A percentile compares a stretch with the other conserved stretches of the same genome.
Conservation (phyloP, 1,140 invertebrate species). For the Drosophila nasuta region DNA sequence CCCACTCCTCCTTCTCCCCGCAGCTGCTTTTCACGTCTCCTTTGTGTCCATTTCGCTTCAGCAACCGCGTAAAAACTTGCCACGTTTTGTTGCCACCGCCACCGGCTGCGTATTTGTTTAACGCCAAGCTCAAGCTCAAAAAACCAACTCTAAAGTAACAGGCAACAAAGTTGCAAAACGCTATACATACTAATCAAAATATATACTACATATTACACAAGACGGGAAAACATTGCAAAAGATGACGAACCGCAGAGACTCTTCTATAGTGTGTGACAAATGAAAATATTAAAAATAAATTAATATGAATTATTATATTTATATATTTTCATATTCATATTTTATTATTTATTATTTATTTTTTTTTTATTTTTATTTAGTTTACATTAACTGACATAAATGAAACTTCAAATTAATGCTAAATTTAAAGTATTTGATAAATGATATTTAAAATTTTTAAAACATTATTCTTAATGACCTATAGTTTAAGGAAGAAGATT, state of each 20-base stretch:
- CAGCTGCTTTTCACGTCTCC: no score
- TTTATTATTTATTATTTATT: no score
- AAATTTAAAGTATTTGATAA: no score
- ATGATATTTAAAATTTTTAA: no score
- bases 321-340: no score
- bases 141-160: constrained; percentile 24
- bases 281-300: neutral
- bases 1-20: no score
- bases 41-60: constrained; percentile 2
- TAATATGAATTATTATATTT: neutral
- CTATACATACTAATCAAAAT: constrained; percentile 44
- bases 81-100: constrained; percentile 25
- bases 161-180: constrained; percentile 20
- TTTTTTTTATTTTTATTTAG: no score
- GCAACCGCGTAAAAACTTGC: constrained; percentile 30
- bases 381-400: no score
- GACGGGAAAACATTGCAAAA: neutral
- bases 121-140: constrained; percentile 13
- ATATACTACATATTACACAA: constrained; percentile 5
- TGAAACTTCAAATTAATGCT: no score
- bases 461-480: no score
- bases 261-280: constrained; percentile 2
- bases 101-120: constrained; percentile 40
- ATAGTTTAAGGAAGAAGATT: no score
- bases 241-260: constrained; percentile 9